A percentile compares a stretch with the other conserved stretches of the same genome.
These are phyloP conservation scores for Tenthredo distinguenda DNA, from an alignment of 2,888 invertebrate species.

Conservation along the genomic window DNA sequence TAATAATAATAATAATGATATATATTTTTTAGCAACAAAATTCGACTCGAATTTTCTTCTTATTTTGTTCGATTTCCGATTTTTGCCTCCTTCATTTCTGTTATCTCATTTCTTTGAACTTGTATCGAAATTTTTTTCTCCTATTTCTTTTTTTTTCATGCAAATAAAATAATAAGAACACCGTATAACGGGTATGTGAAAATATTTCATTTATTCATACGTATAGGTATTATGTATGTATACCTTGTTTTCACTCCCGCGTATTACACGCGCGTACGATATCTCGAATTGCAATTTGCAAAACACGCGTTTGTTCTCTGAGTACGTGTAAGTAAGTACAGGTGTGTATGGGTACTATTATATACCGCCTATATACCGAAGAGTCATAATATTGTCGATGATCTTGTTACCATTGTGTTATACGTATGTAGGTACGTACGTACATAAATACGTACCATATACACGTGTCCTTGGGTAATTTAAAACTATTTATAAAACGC, in stretches of 20 bases:
- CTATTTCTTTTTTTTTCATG: no score
- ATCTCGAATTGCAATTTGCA: conserved; percentile 4
- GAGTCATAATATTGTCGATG: not conserved
- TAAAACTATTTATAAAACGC: not conserved
- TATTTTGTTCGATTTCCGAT: not conserved
- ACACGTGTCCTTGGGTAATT: not conserved
- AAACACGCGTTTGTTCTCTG: not conserved
- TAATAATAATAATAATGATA: not conserved
- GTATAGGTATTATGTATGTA: no score
- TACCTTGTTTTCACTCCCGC: not conserved
- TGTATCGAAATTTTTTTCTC: not conserved
- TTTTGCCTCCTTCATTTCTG: not conserved
- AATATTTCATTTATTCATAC: not conserved
- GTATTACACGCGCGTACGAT: not conserved
- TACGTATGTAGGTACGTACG: not conserved
- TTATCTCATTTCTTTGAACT: not conserved
- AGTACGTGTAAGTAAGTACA: not conserved
- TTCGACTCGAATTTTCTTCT: not conserved
- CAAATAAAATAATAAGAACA: not conserved
- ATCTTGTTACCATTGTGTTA: not conserved
- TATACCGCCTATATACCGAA: not conserved
- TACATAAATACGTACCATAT: not conserved
- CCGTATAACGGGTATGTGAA: not conserved
- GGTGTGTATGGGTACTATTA: no score
- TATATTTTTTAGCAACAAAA: not conserved